Percentiles rank a stretch among this genome's conserved stretches.
These are phyloP conservation scores for Ursus arctos DNA, from an alignment of 2,113 vertebrate genomes.

Conservation along the genomic window DNA sequence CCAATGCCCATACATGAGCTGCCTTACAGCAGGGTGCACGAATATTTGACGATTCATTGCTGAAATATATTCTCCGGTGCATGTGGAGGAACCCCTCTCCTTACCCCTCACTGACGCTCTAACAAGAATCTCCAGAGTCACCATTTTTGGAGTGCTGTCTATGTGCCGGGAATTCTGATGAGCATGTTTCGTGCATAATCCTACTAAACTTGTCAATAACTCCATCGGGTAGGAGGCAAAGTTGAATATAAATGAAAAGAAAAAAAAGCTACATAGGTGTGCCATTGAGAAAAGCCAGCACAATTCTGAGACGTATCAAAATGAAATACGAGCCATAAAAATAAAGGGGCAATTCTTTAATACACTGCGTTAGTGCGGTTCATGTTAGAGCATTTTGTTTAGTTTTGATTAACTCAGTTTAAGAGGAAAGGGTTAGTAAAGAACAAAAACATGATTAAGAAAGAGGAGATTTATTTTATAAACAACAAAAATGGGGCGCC, in stretches of 20 bases:
- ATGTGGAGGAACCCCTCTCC: neutral
- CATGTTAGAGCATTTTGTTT: neutral
- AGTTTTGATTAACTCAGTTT: neutral
- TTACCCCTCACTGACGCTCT: neutral
- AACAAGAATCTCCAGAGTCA: neutral
- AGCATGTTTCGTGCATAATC: neutral
- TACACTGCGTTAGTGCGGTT: neutral
- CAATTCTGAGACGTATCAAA: neutral
- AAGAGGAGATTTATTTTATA: conserved; percentile 14
- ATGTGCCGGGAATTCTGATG: neutral
- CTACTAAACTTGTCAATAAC: neutral
- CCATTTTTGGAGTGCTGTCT: neutral
- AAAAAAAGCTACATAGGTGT: neutral
- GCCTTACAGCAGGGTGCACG: neutral
- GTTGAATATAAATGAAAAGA: neutral
- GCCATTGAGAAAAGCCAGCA: neutral
- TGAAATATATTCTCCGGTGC: neutral
- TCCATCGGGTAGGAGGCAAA: neutral
- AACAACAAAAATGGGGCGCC: neutral
- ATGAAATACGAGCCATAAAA: neutral
- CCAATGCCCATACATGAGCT: neutral
- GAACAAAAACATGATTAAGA: neutral
- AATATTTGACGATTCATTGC: neutral
- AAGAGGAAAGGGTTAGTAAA: neutral
- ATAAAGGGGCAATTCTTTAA: neutral